A percentile compares a stretch with the other conserved stretches of the same genome.
Evolutionary conservation across 2,888 invertebrate species (phyloP).

Genomic region (Lampropteryx suffumata): DNA sequence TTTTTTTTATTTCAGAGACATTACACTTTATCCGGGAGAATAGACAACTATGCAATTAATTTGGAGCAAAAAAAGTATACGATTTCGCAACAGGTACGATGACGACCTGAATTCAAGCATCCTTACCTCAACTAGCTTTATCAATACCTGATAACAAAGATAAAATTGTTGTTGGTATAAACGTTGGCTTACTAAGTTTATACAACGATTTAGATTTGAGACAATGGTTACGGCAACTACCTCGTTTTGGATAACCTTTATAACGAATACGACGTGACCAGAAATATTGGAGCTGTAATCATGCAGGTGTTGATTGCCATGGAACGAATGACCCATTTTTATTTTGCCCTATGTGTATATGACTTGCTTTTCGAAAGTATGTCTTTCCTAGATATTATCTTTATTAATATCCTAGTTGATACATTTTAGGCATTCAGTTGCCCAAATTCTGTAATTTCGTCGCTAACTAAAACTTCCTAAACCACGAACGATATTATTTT

Average conservation of each 20-base stretch:
- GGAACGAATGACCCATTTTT: too few relatives aligned
- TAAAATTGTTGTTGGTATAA: constrained; percentile 66
- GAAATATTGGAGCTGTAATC: constrained; percentile 40
- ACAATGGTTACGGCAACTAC: constrained; percentile 11
- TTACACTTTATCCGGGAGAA: not conserved
- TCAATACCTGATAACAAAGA: constrained; percentile 73
- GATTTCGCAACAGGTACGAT: constrained; percentile 49
- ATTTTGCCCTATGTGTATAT: too few relatives aligned
- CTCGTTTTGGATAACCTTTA: constrained; percentile 29
- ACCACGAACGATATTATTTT: too few relatives aligned
- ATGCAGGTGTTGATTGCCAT: constrained; percentile 50
- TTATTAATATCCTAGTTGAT: too few relatives aligned
- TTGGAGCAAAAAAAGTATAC: constrained; percentile 14
- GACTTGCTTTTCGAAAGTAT: too few relatives aligned
- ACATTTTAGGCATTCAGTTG: too few relatives aligned
- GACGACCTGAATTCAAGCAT: constrained; percentile 72
- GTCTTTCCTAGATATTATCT: too few relatives aligned
- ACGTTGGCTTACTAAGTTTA: constrained; percentile 46
- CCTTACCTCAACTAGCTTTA: constrained; percentile 63
- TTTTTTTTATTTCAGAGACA: not conserved
- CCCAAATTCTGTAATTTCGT: too few relatives aligned
- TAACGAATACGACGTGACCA: constrained; percentile 45
- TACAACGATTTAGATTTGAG: constrained; percentile 23
- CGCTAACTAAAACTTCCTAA: too few relatives aligned
- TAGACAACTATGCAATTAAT: constrained; percentile 1